These are phyloP conservation scores for Cheilosia scutellata DNA, from an alignment of 2,888 invertebrate genomes.

Conservation along the genomic window DNA sequence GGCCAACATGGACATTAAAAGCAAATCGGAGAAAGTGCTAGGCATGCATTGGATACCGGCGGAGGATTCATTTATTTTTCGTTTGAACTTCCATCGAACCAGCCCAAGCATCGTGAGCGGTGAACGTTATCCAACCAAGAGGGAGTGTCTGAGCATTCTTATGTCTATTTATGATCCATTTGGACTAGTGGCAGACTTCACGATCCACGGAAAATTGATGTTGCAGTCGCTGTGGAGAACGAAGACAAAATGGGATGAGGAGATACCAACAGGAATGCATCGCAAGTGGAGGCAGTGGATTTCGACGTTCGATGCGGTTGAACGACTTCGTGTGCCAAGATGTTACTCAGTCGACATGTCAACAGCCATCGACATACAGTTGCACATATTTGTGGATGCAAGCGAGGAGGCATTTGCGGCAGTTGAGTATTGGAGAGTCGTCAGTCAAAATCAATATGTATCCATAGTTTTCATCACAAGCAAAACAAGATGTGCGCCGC, in stretches of 20 bases:
- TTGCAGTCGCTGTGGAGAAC: slow-evolving; percentile 22
- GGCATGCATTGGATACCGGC: slow-evolving; percentile 16
- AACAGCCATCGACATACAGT: background rate
- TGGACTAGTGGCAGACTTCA: slow-evolving; percentile 37
- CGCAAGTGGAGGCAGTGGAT: slow-evolving; percentile 5
- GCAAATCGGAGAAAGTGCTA: background rate
- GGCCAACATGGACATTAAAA: too few relatives aligned
- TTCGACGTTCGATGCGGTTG: slow-evolving; percentile 7
- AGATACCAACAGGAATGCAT: background rate
- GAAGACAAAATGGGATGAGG: slow-evolving; percentile 19
- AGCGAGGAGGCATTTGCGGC: slow-evolving; percentile 20
- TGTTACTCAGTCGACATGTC: slow-evolving; percentile 21
- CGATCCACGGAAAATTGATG: slow-evolving; percentile 10
- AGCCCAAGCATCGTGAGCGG: slow-evolving; percentile 16
- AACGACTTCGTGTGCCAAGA: background rate
- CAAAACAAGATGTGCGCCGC: slow-evolving; percentile 10
- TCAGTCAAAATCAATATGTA: background rate
- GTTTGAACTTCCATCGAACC: slow-evolving; percentile 31
- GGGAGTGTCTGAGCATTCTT: slow-evolving; percentile 33
- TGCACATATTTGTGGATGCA: slow-evolving; percentile 15
- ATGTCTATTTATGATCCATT: slow-evolving; percentile 38
- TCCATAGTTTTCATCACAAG: background rate
- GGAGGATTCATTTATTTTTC: slow-evolving; percentile 23
- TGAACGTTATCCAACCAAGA: slow-evolving; percentile 35
- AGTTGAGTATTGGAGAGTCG: background rate